phyloP scores from a whole-genome alignment of 2,797 vertebrate genomes.

The Sebastes kiyomatsui region DNA sequence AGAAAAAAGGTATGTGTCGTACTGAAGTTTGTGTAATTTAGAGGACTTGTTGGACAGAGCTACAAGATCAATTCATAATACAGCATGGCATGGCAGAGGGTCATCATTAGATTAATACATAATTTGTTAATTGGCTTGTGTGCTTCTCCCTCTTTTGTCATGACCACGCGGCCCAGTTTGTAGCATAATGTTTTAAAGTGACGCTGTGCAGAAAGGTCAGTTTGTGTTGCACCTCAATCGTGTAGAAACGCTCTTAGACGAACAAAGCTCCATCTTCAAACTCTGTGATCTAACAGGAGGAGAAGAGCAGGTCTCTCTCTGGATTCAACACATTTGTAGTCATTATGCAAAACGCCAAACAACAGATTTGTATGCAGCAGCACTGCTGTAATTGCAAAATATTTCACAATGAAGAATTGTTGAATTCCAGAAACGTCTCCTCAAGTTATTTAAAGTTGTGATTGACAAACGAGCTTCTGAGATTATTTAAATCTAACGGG shows the following conservation, averaged over 20 bases:
- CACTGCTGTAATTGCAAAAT: conserved; percentile 18
- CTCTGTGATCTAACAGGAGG: neutral
- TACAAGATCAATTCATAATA: no score
- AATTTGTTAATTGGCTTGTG: no score
- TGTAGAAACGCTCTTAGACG: neutral
- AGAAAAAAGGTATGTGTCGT: no score
- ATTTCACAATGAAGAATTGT: conserved; percentile 26
- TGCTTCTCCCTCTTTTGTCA: no score
- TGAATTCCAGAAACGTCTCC: neutral
- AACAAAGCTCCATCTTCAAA: neutral
- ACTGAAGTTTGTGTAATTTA: no score
- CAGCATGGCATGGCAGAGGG: no score
- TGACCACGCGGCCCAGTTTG: no score
- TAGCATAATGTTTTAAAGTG: neutral
- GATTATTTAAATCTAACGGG: conserved; percentile 4
- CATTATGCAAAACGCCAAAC: conserved; percentile 13
- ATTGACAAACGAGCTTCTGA: conserved; percentile 21
- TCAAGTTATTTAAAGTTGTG: conserved; percentile 9
- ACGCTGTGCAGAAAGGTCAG: neutral
- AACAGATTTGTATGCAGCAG: conserved; percentile 1
- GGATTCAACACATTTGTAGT: neutral
- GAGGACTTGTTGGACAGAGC: no score
- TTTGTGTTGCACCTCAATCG: neutral
- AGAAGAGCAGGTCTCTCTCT: neutral
- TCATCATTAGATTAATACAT: no score